These are phyloP conservation scores for Stictocephala bisonia DNA, from an alignment of 2,888 invertebrate species.

Conservation along the genomic window DNA sequence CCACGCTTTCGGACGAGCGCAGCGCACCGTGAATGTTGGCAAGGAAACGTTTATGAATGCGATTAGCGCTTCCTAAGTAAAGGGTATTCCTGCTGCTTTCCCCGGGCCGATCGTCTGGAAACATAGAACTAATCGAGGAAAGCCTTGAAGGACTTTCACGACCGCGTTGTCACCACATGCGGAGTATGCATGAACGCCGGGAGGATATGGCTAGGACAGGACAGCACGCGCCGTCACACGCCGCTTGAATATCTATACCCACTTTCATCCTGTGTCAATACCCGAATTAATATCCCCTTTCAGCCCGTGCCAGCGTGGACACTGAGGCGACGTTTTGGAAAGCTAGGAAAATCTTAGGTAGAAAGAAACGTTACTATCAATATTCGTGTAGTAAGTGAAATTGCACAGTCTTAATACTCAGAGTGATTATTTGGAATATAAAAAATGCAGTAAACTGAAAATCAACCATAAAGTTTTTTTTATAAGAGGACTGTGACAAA, in stretches of 20 bases:
- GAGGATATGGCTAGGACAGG: background rate
- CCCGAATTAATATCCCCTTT: conserved; percentile 5
- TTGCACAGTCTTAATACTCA: too few species aligned
- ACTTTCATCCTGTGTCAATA: conserved; percentile 25
- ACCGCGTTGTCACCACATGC: background rate
- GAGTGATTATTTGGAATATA: too few species aligned
- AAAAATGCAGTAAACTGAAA: too few species aligned
- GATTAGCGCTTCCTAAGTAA: background rate
- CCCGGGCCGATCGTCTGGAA: conserved; percentile 9
- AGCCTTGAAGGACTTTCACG: background rate
- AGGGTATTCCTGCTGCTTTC: background rate
- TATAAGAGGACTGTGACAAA: too few species aligned
- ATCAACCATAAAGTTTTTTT: too few species aligned
- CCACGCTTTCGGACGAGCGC: too few species aligned
- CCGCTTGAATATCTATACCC: background rate
- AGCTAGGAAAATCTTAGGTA: background rate
- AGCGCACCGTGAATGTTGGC: background rate
- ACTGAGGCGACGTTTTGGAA: background rate
- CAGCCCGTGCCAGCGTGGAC: background rate
- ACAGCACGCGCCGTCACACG: background rate
- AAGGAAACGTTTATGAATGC: background rate
- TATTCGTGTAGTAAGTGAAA: too few species aligned
- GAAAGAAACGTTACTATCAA: too few species aligned
- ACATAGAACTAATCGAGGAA: conserved; percentile 18
- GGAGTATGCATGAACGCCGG: background rate